These are phyloP conservation scores for Paedocypris sp. DNA, from an alignment of 2,113 vertebrate genomes.

Conservation along the genomic window DNA sequence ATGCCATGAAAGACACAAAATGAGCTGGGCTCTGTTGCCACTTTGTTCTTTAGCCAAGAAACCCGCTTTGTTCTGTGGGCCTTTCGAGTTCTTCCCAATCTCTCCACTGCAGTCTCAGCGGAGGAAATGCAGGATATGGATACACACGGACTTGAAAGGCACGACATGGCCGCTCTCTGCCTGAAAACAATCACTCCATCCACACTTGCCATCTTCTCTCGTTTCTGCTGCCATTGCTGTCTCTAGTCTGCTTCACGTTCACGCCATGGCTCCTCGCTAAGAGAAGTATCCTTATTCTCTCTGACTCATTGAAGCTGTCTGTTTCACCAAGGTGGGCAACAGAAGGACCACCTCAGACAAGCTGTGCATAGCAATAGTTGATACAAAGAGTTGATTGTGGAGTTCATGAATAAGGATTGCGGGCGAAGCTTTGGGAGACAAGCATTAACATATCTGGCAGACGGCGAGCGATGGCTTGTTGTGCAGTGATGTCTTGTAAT, in stretches of 20 bases:
- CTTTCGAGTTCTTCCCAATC: slow-evolving; percentile 8
- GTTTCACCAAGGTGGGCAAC: neutral
- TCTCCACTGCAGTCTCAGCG: slow-evolving; percentile 5
- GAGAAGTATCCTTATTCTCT: slow-evolving; percentile 8
- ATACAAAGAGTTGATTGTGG: slow-evolving; percentile 7
- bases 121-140: slow-evolving; percentile 5
- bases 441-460: neutral
- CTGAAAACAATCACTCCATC: slow-evolving; percentile 3
- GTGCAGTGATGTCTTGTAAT: slow-evolving; percentile 2
- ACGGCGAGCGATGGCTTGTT: neutral
- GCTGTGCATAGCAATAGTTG: neutral
- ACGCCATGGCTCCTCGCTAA: neutral
- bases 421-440: neutral
- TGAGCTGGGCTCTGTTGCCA: neutral
- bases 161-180: neutral
- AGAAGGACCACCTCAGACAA: neutral
- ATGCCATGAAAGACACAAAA: slow-evolving; percentile 3
- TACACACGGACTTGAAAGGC: neutral
- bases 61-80: neutral
- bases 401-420: slow-evolving; percentile 13
- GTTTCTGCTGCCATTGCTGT: neutral
- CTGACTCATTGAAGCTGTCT: neutral
- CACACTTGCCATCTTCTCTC: neutral
- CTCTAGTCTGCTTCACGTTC: neutral
- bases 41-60: neutral